Percentiles rank a stretch among this genome's conserved stretches.
phyloP scores from a whole-genome alignment of 2,888 invertebrate genomes.

The Hartigia nigra region DNA sequence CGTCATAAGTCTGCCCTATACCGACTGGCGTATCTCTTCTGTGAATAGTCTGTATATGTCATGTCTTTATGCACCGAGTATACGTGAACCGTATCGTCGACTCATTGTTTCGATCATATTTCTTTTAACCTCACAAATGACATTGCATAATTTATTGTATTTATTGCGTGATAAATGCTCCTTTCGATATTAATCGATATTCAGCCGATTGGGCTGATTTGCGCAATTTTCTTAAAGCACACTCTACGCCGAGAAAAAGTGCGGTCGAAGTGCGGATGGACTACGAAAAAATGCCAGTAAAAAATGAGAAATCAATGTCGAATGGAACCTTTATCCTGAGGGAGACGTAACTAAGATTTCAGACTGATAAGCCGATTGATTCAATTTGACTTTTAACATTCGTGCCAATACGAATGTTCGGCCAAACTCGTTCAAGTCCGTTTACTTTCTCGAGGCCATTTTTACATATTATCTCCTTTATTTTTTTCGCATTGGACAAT shows the following conservation, averaged over 20 bases:
- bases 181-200: slow-evolving; percentile 23
- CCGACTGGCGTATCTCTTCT: not conserved
- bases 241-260: not conserved
- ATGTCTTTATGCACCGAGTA: not conserved
- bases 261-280: not conserved
- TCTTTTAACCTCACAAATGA: slow-evolving; percentile 36
- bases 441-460: slow-evolving; percentile 33
- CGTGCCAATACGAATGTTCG: not conserved
- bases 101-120: not conserved
- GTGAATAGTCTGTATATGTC: slow-evolving; percentile 18
- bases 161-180: slow-evolving; percentile 41
- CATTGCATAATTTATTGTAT: slow-evolving; percentile 43
- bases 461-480: slow-evolving; percentile 19
- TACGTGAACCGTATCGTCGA: not conserved
- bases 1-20: not conserved
- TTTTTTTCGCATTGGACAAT: not conserved
- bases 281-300: slow-evolving; percentile 16
- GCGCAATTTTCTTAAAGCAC: not conserved
- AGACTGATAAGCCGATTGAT: slow-evolving; percentile 30
- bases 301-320: slow-evolving; percentile 27
- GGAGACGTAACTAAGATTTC: slow-evolving; percentile 12
- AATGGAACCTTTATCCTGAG: slow-evolving; percentile 34
- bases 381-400: slow-evolving; percentile 2
- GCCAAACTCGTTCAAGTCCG: not conserved
- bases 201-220: not conserved